Evolutionary conservation across 2,888 invertebrate genomes (phyloP).

Genomic region (Scaptomyza reducta): DNA sequence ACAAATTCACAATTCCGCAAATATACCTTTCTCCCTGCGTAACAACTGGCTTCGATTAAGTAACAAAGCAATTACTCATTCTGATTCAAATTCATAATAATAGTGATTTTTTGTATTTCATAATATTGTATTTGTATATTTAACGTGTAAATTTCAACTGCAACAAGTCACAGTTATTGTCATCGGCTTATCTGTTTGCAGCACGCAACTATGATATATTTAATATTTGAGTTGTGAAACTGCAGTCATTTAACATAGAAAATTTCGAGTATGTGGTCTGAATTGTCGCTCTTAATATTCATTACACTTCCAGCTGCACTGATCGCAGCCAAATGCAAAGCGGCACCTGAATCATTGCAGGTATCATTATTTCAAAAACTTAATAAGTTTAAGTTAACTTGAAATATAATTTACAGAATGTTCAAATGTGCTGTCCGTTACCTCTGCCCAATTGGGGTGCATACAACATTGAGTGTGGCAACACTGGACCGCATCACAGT

Average conservation of each 20-base stretch:
- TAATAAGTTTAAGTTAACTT: background rate
- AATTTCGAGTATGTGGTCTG: slow-evolving; percentile 27
- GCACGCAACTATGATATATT: slow-evolving; percentile 8
- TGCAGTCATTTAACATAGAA: slow-evolving; percentile 9
- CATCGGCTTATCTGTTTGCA: slow-evolving; percentile 7
- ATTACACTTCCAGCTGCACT: background rate
- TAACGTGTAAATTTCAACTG: slow-evolving; percentile 11
- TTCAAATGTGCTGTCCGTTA: slow-evolving; percentile 56
- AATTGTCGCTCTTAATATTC: background rate
- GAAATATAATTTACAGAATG: slow-evolving; percentile 41
- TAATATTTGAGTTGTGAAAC: background rate
- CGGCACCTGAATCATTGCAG: slow-evolving; percentile 62
- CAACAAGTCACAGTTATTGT: slow-evolving; percentile 28
- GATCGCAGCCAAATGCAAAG: slow-evolving; percentile 51
- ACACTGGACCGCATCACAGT: slow-evolving; percentile 56
- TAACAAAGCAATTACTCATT: background rate
- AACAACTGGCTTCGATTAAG: background rate
- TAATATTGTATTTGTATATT: slow-evolving; percentile 4
- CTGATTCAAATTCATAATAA: slow-evolving; percentile 9
- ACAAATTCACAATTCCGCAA: no score
- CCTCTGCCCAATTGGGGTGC: slow-evolving; percentile 68
- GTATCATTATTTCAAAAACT: slow-evolving; percentile 18
- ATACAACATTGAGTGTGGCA: slow-evolving; percentile 53
- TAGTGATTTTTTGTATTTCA: background rate
- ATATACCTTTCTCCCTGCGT: no score